A percentile compares a stretch with the other conserved stretches of the same genome.
phyloP scores from a whole-genome alignment of 1,140 invertebrate species.

The Maconellicoccus hirsutus region DNA sequence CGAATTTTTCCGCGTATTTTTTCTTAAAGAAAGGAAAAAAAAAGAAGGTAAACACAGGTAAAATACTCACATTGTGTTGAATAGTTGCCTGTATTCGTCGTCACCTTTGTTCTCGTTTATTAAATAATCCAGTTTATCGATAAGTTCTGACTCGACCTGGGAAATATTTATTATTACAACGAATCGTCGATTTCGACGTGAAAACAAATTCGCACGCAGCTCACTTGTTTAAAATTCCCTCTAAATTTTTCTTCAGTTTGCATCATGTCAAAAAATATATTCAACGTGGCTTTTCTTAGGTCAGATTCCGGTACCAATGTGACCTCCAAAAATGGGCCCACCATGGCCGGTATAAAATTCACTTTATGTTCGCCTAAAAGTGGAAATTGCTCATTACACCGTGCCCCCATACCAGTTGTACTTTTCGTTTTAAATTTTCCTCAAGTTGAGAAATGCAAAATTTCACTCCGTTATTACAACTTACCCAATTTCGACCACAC shows the following conservation, averaged over 20 bases:
- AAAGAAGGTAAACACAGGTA: too few species aligned
- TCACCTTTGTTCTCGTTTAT: conserved; percentile 89
- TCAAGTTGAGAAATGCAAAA: too few species aligned
- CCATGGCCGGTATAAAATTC: conserved; percentile 83
- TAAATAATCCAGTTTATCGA: conserved; percentile 84
- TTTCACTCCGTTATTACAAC: conserved; percentile 24
- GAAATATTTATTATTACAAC: conserved; percentile 17
- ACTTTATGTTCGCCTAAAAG: conserved; percentile 58
- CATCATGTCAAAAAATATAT: conserved; percentile 96
- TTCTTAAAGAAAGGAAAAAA: too few species aligned
- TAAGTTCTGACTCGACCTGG: conserved; percentile 76
- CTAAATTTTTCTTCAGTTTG: conserved; percentile 73
- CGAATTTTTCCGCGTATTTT: too few species aligned
- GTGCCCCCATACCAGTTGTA: not conserved
- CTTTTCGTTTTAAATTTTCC: too few species aligned
- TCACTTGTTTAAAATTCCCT: conserved; percentile 62
- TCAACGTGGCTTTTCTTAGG: conserved; percentile 77
- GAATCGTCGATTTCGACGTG: not conserved
- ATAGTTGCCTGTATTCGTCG: conserved; percentile 79
- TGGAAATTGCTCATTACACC: conserved; percentile 12
- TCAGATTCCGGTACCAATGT: conserved; percentile 80
- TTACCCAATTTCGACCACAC: conserved; percentile 85
- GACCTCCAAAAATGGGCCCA: conserved; percentile 88
- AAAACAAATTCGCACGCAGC: not conserved
- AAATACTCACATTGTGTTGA: conserved; percentile 81